Percentiles rank a stretch among this genome's conserved stretches.
Evolutionary conservation across 2,113 vertebrate species (phyloP).

Genomic region (Leucopternis melanops): DNA sequence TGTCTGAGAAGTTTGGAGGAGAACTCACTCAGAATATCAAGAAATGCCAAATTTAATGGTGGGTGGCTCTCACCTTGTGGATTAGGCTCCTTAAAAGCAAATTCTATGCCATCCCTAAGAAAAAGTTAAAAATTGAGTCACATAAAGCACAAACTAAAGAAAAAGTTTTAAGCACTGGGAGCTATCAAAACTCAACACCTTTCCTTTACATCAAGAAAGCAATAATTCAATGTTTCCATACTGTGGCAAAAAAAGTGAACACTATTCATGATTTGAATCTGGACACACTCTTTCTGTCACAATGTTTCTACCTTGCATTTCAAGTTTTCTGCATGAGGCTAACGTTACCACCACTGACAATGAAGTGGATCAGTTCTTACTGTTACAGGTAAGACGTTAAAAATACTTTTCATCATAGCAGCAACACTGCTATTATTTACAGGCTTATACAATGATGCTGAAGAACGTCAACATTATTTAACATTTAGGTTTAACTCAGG

Average conservation of each 20-base stretch:
- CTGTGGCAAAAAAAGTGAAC: neutral
- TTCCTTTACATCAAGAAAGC: neutral
- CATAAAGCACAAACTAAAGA: neutral
- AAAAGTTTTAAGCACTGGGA: neutral
- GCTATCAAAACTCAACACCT: neutral
- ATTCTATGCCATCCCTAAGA: conserved; percentile 95
- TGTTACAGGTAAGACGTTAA: neutral
- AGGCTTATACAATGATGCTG: neutral
- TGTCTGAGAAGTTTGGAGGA: conserved; percentile 98
- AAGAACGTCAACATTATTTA: neutral
- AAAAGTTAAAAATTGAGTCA: neutral
- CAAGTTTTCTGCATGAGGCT: neutral
- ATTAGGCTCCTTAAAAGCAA: conserved; percentile 98
- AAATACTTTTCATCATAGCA: neutral
- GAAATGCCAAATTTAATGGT: conserved; percentile 93
- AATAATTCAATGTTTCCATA: neutral
- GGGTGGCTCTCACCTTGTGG: conserved; percentile 94
- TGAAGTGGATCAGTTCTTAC: neutral
- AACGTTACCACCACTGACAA: neutral
- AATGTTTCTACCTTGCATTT: neutral
- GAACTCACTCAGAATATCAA: conserved; percentile 98
- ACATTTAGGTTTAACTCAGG: neutral
- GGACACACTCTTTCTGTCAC: no score
- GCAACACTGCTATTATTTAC: neutral
- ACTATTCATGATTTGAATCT: neutral